phyloP scores from a whole-genome alignment of 2,113 vertebrate genomes.

The Solea solea region DNA sequence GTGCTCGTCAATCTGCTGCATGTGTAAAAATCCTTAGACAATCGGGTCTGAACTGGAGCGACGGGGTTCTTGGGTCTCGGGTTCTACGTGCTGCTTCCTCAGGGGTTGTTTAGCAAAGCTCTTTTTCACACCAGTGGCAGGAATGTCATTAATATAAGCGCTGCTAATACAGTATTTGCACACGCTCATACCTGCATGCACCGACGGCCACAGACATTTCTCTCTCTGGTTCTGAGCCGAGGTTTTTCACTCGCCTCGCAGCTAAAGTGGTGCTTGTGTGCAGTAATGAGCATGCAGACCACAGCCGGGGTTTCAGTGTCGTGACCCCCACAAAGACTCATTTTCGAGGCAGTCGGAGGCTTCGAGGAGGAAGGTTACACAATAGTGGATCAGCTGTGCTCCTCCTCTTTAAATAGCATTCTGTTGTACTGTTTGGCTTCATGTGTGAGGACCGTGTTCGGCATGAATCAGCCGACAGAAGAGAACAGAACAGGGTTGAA shows the following conservation, averaged over 20 bases:
- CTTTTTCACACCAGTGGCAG: constrained; percentile 60
- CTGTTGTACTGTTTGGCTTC: constrained; percentile 67
- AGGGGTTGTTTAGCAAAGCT: constrained; percentile 61
- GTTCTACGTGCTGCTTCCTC: constrained; percentile 25
- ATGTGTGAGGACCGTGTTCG: constrained; percentile 69
- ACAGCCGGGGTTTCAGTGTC: constrained; percentile 41
- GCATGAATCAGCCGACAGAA: constrained; percentile 65
- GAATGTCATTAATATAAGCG: constrained; percentile 75
- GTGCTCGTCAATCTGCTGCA: constrained; percentile 15
- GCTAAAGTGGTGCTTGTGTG: constrained; percentile 26
- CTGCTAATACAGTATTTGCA: constrained; percentile 39
- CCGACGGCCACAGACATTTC: constrained; percentile 30
- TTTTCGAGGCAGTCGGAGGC: constrained; percentile 63
- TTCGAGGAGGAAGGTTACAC: constrained; percentile 57
- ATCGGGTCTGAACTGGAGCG: neutral
- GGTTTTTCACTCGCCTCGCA: neutral
- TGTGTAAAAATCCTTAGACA: neutral
- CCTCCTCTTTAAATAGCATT: constrained; percentile 68
- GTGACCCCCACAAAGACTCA: constrained; percentile 56
- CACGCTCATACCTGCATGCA: constrained; percentile 23
- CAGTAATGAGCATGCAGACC: constrained; percentile 29
- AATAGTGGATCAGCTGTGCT: constrained; percentile 69
- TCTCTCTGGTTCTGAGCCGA: neutral
- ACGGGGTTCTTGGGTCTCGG: neutral
- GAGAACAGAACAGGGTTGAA: constrained; percentile 45